Percentiles rank a stretch among this genome's conserved stretches.
Conservation (phyloP, 2,888 invertebrate genomes). For the Rotaria sp. region DNA sequence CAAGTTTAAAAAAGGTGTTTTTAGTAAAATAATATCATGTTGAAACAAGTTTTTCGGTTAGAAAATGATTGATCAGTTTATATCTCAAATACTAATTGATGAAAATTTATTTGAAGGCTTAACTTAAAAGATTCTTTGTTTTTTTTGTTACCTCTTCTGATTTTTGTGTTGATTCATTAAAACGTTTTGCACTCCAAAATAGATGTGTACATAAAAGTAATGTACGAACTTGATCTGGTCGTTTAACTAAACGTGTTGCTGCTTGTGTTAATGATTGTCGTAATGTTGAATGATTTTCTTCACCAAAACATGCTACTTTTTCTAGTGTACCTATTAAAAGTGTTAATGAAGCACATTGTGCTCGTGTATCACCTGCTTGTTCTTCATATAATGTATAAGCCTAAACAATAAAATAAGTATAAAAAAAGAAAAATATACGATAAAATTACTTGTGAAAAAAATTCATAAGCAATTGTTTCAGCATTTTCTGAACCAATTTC, state of each 20-base stretch:
- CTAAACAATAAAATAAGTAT: slow-evolving; percentile 52
- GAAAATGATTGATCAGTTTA: no score
- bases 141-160: slow-evolving; percentile 45
- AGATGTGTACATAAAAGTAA: slow-evolving; percentile 87
- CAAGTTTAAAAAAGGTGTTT: no score
- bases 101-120: no score
- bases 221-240: slow-evolving; percentile 93
- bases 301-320: slow-evolving; percentile 83
- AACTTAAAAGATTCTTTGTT: no score
- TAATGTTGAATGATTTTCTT: slow-evolving; percentile 91
- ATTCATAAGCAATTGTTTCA: slow-evolving; percentile 95
- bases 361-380: slow-evolving; percentile 65
- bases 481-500: slow-evolving; percentile 85
- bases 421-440: no score
- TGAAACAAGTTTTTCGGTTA: no score
- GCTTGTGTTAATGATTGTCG: slow-evolving; percentile 89
- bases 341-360: slow-evolving; percentile 88
- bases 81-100: no score
- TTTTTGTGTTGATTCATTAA: slow-evolving; percentile 42
- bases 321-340: slow-evolving; percentile 89
- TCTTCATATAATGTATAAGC: slow-evolving; percentile 96
- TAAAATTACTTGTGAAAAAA: slow-evolving; percentile 70
- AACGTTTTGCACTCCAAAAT: slow-evolving; percentile 71
- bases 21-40: no score
- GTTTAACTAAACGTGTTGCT: slow-evolving; percentile 87